Base-by-base conservation (phyloP, 2,888 invertebrate species). In the Oxystoma pomonae region DNA sequence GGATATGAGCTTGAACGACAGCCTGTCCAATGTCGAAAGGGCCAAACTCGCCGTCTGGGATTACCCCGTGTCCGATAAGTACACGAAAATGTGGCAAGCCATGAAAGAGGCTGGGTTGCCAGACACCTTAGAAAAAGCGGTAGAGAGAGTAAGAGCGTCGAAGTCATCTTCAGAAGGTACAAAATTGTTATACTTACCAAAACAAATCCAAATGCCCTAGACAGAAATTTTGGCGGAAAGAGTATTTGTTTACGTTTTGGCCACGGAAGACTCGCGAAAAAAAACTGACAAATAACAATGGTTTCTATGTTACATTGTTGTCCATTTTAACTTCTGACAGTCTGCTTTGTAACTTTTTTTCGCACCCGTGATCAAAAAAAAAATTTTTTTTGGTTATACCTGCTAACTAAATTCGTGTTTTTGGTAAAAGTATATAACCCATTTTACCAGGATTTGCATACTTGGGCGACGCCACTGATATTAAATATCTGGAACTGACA, bases 1-100 rank as follows among this genome's bases (percentile, higher is more conserved):
- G 77, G 94, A 96, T 72, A 95, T 98, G 92, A 96, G 96, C 49
- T 81, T 98, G 19, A 96, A 98, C 78, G 97, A 98, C 80, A 95
- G 94, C 60, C 80, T 98, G 59, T 88, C 90, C 19, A 92, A 95
- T 63, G 87, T 94, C 2, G 96, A 98, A 76, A 84, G 97, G 22
- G 93, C 97, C 0, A 94, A 96, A 78, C 80, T 98, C 16, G 98
- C 98, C 0, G 98, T 98, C 0, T 98, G 98, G 98, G 98, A 98
- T 78, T 98, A 98, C 78, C 98, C 98, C 0, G 96, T 98, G 0
- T 96, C 96, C 74, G 97, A 98, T 80, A 98, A 96, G 76, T 98
- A 96, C 79, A 98, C 96, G 52, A 98, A 98, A 81, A 96, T 99
- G 91, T 97, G 97, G 93, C 94, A 96, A 77, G 94, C 94, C 0